Conservation (phyloP, 2,888 invertebrate genomes). For the Nomada flava region DNA sequence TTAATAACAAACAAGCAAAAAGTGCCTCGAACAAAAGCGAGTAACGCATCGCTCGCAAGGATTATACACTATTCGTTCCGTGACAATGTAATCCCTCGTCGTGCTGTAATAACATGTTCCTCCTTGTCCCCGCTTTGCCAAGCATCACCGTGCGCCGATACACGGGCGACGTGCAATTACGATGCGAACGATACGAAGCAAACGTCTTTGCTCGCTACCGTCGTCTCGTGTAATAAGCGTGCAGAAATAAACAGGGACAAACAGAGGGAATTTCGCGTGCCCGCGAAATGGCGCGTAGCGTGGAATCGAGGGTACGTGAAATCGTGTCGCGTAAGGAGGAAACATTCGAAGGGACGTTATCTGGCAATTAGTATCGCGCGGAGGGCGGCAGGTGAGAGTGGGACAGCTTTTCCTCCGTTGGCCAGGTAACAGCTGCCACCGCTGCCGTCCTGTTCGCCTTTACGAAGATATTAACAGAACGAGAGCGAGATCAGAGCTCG, state of each 20-base stretch:
- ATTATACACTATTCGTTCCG: slow-evolving; percentile 22
- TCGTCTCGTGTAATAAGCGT: neutral
- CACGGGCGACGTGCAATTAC: slow-evolving; percentile 36
- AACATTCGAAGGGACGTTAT: slow-evolving; percentile 74
- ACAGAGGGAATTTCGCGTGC: neutral
- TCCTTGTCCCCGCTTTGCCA: slow-evolving; percentile 18
- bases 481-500: slow-evolving; percentile 4
- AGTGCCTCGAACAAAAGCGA: slow-evolving; percentile 24
- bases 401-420: slow-evolving; percentile 73
- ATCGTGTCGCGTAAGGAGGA: slow-evolving; percentile 50
- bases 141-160: slow-evolving; percentile 21
- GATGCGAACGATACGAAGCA: slow-evolving; percentile 40
- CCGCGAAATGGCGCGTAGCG: slow-evolving; percentile 11
- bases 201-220: slow-evolving; percentile 23
- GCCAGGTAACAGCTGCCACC: slow-evolving; percentile 73
- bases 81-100: slow-evolving; percentile 48
- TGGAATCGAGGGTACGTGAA: slow-evolving; percentile 30
- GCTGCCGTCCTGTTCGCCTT: slow-evolving; percentile 64
- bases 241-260: neutral
- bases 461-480: slow-evolving; percentile 70
- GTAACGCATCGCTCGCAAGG: slow-evolving; percentile 17
- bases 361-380: slow-evolving; percentile 75
- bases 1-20: neutral
- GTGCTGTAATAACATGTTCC: slow-evolving; percentile 49
- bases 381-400: slow-evolving; percentile 74